A percentile compares a stretch with the other conserved stretches of the same genome.
Conservation (phyloP, 2,113 vertebrate species). For the Meles meles region DNA sequence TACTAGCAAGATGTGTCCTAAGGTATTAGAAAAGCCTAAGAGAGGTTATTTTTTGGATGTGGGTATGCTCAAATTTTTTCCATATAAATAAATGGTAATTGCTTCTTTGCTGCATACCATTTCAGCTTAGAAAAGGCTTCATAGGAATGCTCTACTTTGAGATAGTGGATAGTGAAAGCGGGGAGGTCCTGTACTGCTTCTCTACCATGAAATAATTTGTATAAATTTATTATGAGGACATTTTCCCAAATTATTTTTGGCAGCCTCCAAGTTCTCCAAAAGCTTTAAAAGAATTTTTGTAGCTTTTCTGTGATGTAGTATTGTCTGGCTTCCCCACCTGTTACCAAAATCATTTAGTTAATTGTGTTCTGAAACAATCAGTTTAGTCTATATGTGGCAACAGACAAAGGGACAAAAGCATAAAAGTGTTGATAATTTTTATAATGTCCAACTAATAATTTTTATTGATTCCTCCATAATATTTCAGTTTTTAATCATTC, state of each 20-base stretch:
- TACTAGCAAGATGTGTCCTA: background rate
- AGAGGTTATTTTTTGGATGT: background rate
- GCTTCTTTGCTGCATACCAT: background rate
- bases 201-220: background rate
- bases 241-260: conserved; percentile 21
- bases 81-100: background rate
- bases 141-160: background rate
- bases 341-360: background rate
- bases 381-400: background rate
- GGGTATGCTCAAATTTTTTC: background rate
- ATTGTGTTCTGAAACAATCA: conserved; percentile 31
- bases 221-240: background rate
- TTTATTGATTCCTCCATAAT: background rate
- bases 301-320: background rate
- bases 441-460: background rate
- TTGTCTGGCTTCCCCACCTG: background rate
- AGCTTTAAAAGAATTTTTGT: background rate
- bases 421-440: background rate
- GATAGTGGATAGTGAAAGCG: background rate
- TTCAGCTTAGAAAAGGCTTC: background rate
- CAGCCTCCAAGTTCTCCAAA: conserved; percentile 32
- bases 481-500: background rate
- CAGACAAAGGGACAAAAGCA: background rate
- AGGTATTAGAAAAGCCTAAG: background rate
- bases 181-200: background rate